phyloP scores from a whole-genome alignment of 1,140 invertebrate genomes.

The Tigriopus japonicus region DNA sequence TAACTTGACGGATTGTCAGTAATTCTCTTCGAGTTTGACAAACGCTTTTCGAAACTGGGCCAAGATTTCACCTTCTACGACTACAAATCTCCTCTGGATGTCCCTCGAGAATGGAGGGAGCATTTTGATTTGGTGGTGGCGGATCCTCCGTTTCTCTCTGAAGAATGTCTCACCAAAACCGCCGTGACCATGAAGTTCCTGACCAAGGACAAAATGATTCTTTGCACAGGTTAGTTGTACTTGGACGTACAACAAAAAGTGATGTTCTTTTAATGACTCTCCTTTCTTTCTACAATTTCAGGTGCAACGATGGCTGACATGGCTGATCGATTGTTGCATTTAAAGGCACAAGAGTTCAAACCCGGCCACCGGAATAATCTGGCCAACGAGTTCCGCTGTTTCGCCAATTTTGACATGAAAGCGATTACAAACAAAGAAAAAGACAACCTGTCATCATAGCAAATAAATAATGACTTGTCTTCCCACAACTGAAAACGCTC shows the following conservation, averaged over 20 bases:
- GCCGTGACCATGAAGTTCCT: constrained; percentile 55
- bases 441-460: too few relatives aligned
- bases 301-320: constrained; percentile 53
- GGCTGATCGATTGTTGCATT: constrained; percentile 39
- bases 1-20: constrained; percentile 15
- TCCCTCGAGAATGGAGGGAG: constrained; percentile 38
- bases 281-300: constrained; percentile 25
- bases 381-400: constrained; percentile 79
- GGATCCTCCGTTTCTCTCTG: constrained; percentile 82
- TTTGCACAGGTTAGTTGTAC: constrained; percentile 63
- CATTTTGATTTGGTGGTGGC: constrained; percentile 67
- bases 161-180: constrained; percentile 74
- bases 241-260: too few relatives aligned
- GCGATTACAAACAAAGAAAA: too few relatives aligned
- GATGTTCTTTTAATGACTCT: not conserved
- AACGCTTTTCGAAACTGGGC: constrained; percentile 41
- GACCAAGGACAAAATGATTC: constrained; percentile 54
- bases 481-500: too few relatives aligned
- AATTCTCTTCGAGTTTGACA: constrained; percentile 32
- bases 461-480: too few relatives aligned
- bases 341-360: constrained; percentile 46
- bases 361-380: constrained; percentile 71
- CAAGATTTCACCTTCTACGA: constrained; percentile 72
- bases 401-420: constrained; percentile 50
- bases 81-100: constrained; percentile 54